A percentile compares a stretch with the other conserved stretches of the same genome.
phyloP scores from a whole-genome alignment of 1,140 invertebrate species.

The Dendrolimus kikuchii region DNA sequence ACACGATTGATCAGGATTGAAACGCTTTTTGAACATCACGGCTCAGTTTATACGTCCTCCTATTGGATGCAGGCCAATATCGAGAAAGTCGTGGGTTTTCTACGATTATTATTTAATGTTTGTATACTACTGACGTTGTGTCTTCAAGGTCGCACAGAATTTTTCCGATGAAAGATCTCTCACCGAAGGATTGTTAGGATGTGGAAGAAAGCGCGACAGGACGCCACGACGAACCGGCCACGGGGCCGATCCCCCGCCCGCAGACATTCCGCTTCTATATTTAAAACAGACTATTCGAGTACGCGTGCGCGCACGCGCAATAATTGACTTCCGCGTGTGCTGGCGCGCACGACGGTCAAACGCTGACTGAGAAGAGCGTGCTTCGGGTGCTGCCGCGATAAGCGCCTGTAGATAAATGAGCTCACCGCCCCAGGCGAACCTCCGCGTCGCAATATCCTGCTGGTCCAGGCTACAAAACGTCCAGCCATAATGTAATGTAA shows the following conservation, averaged over 20 bases:
- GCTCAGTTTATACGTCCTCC: constrained; percentile 45
- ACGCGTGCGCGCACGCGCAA: constrained; percentile 58
- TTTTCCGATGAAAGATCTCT: constrained; percentile 39
- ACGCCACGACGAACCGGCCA: constrained; percentile 79
- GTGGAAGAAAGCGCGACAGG: constrained; percentile 69
- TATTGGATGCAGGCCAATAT: constrained; percentile 68
- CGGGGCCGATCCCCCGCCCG: constrained; percentile 74
- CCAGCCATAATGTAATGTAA: constrained; percentile 31
- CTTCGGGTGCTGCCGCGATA: constrained; percentile 47
- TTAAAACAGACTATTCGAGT: constrained; percentile 64
- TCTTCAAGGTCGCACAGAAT: constrained; percentile 36
- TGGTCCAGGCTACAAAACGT: constrained; percentile 52
- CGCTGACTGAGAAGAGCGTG: constrained; percentile 54
- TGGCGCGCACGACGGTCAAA: constrained; percentile 60
- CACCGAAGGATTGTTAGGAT: constrained; percentile 64
- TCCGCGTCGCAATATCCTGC: constrained; percentile 55
- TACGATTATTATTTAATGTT: constrained; percentile 54
- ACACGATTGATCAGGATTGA: constrained; percentile 35
- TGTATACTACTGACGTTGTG: constrained; percentile 50
- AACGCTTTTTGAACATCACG: constrained; percentile 52
- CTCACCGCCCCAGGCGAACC: constrained; percentile 64
- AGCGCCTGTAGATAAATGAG: constrained; percentile 57
- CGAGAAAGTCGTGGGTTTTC: constrained; percentile 44
- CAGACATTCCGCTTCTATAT: constrained; percentile 65
- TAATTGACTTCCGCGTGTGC: constrained; percentile 65